phyloP scores from a whole-genome alignment of 1,140 invertebrate species.

The Saccostrea echinata region DNA sequence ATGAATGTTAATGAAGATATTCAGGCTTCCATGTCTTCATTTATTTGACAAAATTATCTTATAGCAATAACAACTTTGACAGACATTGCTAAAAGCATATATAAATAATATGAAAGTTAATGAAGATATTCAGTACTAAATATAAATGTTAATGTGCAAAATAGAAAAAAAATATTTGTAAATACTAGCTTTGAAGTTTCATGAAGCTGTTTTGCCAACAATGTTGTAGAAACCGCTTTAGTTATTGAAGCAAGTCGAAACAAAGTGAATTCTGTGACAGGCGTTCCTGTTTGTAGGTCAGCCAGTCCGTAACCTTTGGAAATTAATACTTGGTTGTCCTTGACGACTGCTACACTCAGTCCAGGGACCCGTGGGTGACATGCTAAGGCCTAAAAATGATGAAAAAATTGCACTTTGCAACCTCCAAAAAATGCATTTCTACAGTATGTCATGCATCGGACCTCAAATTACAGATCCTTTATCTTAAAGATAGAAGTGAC shows the following conservation, averaged over 20 bases:
- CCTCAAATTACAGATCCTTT: no score
- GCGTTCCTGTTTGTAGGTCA: slow-evolving; percentile 34
- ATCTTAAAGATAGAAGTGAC: neutral
- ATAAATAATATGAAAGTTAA: no score
- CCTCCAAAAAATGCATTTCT: neutral
- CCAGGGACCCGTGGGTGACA: slow-evolving; percentile 48
- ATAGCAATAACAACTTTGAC: no score
- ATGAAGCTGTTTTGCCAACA: slow-evolving; percentile 56
- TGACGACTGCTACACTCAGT: slow-evolving; percentile 64
- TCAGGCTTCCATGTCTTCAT: no score
- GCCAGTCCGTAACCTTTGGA: slow-evolving; percentile 60
- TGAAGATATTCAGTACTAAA: no score
- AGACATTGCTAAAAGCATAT: no score
- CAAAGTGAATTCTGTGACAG: slow-evolving; percentile 56
- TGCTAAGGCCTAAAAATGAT: neutral
- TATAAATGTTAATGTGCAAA: neutral
- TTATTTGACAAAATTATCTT: no score
- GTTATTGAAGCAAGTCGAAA: slow-evolving; percentile 64
- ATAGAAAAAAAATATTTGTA: neutral
- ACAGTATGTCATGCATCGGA: no score
- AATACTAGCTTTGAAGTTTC: slow-evolving; percentile 54
- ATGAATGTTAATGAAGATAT: no score
- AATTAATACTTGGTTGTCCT: slow-evolving; percentile 48
- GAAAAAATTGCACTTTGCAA: neutral
- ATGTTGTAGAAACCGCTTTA: slow-evolving; percentile 64